Evolutionary conservation across 1,140 invertebrate genomes (phyloP).

Genomic region (Nasonia vitripennis): DNA sequence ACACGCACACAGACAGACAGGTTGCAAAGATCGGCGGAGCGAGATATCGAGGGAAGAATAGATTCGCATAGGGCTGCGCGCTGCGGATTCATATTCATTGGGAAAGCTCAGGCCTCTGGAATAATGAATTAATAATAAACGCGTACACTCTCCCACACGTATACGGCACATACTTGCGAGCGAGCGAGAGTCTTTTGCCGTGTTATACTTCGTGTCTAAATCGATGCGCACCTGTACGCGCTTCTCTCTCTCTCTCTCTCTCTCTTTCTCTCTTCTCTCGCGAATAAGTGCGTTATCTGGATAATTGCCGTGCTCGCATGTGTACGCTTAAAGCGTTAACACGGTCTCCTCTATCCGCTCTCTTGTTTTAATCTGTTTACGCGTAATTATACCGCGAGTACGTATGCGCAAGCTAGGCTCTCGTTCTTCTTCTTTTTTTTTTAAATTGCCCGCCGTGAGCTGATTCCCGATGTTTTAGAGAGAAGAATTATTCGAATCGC

Average conservation of each 20-base stretch:
- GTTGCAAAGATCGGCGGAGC: conserved; percentile 11
- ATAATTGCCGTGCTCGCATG: conserved; percentile 37
- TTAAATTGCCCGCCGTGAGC: conserved; percentile 46
- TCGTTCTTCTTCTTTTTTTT: conserved; percentile 56
- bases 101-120: conserved; percentile 17
- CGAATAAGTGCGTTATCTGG: conserved; percentile 28
- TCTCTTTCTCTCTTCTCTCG: not conserved
- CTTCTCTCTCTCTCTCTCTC: no score
- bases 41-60: not conserved
- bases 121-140: conserved; percentile 51
- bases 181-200: not conserved
- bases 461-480: conserved; percentile 43
- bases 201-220: not conserved
- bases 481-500: conserved; percentile 46
- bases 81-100: conserved; percentile 26
- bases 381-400: conserved; percentile 38
- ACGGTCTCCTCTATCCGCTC: not conserved
- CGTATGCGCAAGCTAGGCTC: not conserved
- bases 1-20: not conserved
- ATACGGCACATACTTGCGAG: not conserved
- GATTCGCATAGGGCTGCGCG: not conserved
- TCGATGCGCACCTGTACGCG: conserved; percentile 9
- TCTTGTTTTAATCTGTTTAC: conserved; percentile 38
- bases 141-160: not conserved
- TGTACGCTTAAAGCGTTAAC: conserved; percentile 26